These are phyloP conservation scores for Drosophila melanosoma DNA, from an alignment of 2,888 invertebrate genomes.

Conservation along the genomic window DNA sequence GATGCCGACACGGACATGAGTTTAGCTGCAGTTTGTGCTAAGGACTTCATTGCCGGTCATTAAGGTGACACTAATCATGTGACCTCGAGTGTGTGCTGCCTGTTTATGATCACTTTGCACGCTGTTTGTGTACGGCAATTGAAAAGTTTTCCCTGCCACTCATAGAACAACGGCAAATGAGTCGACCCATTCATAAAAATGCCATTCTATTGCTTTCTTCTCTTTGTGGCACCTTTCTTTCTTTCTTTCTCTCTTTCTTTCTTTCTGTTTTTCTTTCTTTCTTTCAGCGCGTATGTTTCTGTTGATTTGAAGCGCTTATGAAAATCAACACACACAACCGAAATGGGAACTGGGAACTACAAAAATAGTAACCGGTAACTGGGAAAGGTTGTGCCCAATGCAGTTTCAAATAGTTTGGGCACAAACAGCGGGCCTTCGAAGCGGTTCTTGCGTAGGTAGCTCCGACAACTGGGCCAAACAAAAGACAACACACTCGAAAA, in stretches of 20 bases:
- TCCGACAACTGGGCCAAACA: constrained; percentile 58
- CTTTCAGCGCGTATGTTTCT: constrained; percentile 16
- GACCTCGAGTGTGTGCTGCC: constrained; percentile 71
- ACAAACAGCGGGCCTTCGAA: constrained; percentile 33
- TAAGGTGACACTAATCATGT: constrained; percentile 74
- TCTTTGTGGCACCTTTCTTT: constrained; percentile 72
- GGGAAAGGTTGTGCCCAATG: constrained; percentile 63
- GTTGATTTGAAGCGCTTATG: constrained; percentile 58
- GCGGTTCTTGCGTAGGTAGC: constrained; percentile 62
- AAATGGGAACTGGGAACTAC: constrained; percentile 56
- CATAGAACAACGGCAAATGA: constrained; percentile 31
- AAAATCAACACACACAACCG: constrained; percentile 66
- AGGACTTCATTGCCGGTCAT: constrained; percentile 35
- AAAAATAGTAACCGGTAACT: constrained; percentile 42
- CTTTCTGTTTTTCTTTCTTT: constrained; percentile 19
- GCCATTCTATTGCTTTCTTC: constrained; percentile 74
- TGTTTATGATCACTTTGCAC: constrained; percentile 70
- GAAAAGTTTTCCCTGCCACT: constrained; percentile 48
- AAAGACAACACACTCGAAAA: constrained; percentile 24
- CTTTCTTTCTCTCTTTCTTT: constrained; percentile 1
- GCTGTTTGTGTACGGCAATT: constrained; percentile 58
- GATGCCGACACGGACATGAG: constrained; percentile 39
- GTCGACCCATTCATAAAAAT: constrained; percentile 75
- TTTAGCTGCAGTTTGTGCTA: constrained; percentile 28
- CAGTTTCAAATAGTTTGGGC: constrained; percentile 33